These are phyloP conservation scores for Pterobdella sp. DNA, from an alignment of 2,888 invertebrate genomes.

Conservation along the genomic window DNA sequence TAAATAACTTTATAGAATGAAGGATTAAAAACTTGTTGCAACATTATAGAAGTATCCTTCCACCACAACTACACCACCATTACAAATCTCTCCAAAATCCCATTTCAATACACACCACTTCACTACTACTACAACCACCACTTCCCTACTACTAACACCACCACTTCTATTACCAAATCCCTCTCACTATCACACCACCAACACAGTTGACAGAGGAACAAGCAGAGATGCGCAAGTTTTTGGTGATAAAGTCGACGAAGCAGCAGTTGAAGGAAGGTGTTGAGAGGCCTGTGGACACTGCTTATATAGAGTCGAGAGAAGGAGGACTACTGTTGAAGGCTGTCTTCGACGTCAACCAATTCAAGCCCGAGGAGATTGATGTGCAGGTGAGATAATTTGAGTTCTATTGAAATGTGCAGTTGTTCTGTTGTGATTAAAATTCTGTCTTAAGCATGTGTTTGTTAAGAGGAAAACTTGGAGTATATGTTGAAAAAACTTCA, in stretches of 20 bases:
- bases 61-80: too few relatives aligned
- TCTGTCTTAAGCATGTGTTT: too few relatives aligned
- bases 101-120: too few relatives aligned
- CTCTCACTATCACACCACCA: neutral
- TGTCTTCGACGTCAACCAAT: conserved; percentile 36
- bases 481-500: too few relatives aligned
- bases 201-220: conserved; percentile 31
- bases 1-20: too few relatives aligned
- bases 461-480: too few relatives aligned
- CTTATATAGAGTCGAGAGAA: conserved; percentile 35
- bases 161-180: too few relatives aligned
- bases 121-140: too few relatives aligned
- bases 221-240: conserved; percentile 36
- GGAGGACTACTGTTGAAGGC: conserved; percentile 35
- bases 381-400: conserved; percentile 24
- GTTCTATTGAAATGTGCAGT: neutral
- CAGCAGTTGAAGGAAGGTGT: conserved; percentile 35
- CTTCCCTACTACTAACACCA: neutral
- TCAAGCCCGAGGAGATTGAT: conserved; percentile 35
- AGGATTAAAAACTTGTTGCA: too few relatives aligned
- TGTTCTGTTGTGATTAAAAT: neutral
- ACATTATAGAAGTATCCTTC: too few relatives aligned
- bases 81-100: too few relatives aligned
- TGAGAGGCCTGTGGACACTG: conserved; percentile 36
- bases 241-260: conserved; percentile 36